phyloP scores from a whole-genome alignment of 2,113 vertebrate species.

The Poeciliopsis occidentalis region DNA sequence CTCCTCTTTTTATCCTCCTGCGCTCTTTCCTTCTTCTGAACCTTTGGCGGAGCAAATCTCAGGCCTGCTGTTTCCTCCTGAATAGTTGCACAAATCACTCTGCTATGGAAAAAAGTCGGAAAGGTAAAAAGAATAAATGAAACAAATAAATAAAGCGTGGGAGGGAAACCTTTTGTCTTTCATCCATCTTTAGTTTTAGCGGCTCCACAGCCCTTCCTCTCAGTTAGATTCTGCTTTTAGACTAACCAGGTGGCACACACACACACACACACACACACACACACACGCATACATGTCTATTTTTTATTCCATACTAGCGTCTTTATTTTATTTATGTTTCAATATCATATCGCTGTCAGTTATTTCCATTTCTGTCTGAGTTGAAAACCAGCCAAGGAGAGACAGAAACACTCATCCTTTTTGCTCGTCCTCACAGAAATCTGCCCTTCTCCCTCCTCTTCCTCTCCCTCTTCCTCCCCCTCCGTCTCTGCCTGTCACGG shows the following conservation, averaged over 20 bases:
- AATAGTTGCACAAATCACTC: constrained; percentile 13
- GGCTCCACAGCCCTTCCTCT: constrained; percentile 10
- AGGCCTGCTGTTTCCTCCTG: constrained; percentile 66
- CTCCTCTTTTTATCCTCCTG: constrained; percentile 34
- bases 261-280: too few relatives aligned
- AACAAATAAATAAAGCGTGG: constrained; percentile 21
- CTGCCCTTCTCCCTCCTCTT: constrained; percentile 27
- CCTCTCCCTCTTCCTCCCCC: constrained; percentile 15
- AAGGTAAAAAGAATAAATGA: constrained; percentile 16
- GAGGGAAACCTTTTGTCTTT: constrained; percentile 22
- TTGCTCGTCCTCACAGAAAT: constrained; percentile 70
- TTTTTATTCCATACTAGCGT: neutral
- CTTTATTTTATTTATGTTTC: neutral
- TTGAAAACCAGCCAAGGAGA: constrained; percentile 73
- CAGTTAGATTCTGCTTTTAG: neutral
- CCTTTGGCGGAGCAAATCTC: constrained; percentile 69
- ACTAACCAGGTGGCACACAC: neutral
- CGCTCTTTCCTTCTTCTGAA: constrained; percentile 34
- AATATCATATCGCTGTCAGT: neutral
- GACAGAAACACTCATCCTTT: constrained; percentile 71
- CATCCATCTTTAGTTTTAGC: constrained; percentile 9
- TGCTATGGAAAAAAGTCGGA: constrained; percentile 11
- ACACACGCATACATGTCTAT: too few relatives aligned
- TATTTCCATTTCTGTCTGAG: constrained; percentile 27
- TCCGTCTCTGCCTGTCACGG: constrained; percentile 78